These are phyloP conservation scores for Drosophila navojoa DNA, from an alignment of 1,140 invertebrate genomes.

Conservation along the genomic window DNA sequence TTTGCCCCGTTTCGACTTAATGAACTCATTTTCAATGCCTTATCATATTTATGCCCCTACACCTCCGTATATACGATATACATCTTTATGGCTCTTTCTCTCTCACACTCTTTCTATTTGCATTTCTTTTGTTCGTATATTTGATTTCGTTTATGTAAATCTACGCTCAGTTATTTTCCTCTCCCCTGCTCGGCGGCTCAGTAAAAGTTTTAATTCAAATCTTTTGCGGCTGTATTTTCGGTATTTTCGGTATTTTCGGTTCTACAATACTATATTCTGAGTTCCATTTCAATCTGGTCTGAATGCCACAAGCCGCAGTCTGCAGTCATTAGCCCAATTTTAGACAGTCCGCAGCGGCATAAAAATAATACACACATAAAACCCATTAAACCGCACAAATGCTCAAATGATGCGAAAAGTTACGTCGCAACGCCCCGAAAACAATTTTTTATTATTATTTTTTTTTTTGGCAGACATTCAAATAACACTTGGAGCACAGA, in stretches of 20 bases:
- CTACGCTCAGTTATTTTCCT: slow-evolving; percentile 17
- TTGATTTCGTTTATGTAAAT: slow-evolving; percentile 44
- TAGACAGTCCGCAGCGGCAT: slow-evolving; percentile 30
- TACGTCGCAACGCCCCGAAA: slow-evolving; percentile 26
- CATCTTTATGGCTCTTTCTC: slow-evolving; percentile 29
- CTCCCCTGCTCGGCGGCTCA: background rate
- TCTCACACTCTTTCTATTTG: slow-evolving; percentile 19
- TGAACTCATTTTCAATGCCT: slow-evolving; percentile 64
- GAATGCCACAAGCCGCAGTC: slow-evolving; percentile 45
- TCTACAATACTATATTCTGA: slow-evolving; percentile 8
- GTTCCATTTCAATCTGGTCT: slow-evolving; percentile 30
- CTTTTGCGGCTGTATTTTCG: slow-evolving; percentile 6
- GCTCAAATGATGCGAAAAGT: slow-evolving; percentile 34
- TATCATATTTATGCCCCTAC: slow-evolving; percentile 53
- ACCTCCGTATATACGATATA: slow-evolving; percentile 30
- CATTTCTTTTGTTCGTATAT: slow-evolving; percentile 33
- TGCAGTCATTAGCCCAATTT: slow-evolving; percentile 73
- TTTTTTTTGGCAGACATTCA: slow-evolving; percentile 52
- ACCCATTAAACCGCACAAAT: slow-evolving; percentile 42
- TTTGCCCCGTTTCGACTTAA: slow-evolving; percentile 48
- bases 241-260: slow-evolving; percentile 11
- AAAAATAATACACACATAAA: slow-evolving; percentile 43
- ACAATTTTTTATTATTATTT: background rate
- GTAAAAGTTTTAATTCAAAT: slow-evolving; percentile 16
- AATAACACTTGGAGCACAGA: slow-evolving; percentile 44